Evolutionary conservation across 2,113 vertebrate species (phyloP).

Genomic region (Pelusios castaneus): DNA sequence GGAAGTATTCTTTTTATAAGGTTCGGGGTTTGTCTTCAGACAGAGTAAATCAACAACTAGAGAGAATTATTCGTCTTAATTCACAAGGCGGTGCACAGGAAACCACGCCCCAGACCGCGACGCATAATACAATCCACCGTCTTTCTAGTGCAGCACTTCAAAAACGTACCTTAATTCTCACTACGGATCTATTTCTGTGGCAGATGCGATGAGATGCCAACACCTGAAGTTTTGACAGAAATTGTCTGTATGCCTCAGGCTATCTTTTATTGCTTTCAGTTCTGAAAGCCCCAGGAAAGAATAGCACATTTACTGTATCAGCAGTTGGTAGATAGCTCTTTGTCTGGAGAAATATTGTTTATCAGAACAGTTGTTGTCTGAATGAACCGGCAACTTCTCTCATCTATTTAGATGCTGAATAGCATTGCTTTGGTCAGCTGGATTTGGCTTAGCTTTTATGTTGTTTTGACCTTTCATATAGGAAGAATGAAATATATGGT

Average conservation of each 20-base stretch:
- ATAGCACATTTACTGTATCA: constrained; percentile 18
- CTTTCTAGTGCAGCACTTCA: not conserved
- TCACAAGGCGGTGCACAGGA: not conserved
- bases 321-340: not conserved
- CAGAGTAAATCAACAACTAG: not conserved
- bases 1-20: not conserved
- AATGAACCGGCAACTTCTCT: constrained; percentile 20
- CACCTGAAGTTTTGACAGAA: not conserved
- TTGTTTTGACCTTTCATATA: not conserved
- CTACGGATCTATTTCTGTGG: not conserved
- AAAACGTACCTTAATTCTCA: not conserved
- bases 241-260: constrained; percentile 15
- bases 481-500: not conserved
- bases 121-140: not conserved
- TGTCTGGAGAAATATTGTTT: constrained; percentile 44
- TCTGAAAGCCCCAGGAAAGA: not conserved
- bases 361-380: constrained; percentile 21
- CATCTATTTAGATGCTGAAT: constrained; percentile 26
- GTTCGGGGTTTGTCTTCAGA: not conserved
- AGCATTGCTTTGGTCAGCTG: not conserved
- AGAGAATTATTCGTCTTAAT: not conserved
- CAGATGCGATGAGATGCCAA: not conserved
- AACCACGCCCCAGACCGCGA: not conserved
- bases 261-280: constrained; percentile 24
- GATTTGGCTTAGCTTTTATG: not conserved